These are phyloP conservation scores for Typhlichthys eigenmanni DNA, from an alignment of 2,797 vertebrate species.

Conservation along the genomic window DNA sequence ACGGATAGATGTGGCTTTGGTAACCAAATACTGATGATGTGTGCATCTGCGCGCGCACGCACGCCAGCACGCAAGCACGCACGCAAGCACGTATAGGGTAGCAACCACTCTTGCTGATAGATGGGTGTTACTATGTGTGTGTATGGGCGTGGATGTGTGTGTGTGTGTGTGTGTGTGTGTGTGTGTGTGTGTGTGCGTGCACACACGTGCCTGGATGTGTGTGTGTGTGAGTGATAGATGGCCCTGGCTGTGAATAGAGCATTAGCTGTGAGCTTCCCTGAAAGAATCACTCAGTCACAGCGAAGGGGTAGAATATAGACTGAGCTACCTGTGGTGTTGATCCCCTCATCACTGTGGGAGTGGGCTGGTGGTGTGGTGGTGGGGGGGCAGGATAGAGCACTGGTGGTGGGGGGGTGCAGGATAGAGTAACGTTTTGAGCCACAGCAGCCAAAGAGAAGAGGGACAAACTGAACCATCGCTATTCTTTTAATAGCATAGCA, in stretches of 20 bases:
- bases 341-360: slow-evolving; percentile 46
- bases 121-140: slow-evolving; percentile 7
- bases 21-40: slow-evolving; percentile 28
- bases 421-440: slow-evolving; percentile 5
- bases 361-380: background rate
- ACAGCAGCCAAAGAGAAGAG: too few relatives aligned
- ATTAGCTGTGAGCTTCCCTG: slow-evolving; percentile 49
- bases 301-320: slow-evolving; percentile 45
- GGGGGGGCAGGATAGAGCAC: slow-evolving; percentile 12
- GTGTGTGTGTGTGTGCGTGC: slow-evolving; percentile 28
- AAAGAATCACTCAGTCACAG: slow-evolving; percentile 44
- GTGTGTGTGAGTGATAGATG: slow-evolving; percentile 61
- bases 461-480: too few relatives aligned
- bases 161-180: slow-evolving; percentile 40
- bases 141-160: slow-evolving; percentile 1
- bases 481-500: too few relatives aligned
- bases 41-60: background rate
- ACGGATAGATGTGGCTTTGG: slow-evolving; percentile 52
- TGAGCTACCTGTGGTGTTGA: slow-evolving; percentile 46
- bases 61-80: slow-evolving; percentile 1
- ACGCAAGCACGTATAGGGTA: background rate
- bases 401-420: background rate
- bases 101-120: background rate
- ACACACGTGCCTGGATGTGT: slow-evolving; percentile 42
- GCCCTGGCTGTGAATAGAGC: slow-evolving; percentile 55